Percentiles rank a stretch among this genome's conserved stretches.
These are phyloP conservation scores for Exaiptasia diaphana DNA, from an alignment of 64 coral and sea anemone species.

Conservation along the genomic window DNA sequence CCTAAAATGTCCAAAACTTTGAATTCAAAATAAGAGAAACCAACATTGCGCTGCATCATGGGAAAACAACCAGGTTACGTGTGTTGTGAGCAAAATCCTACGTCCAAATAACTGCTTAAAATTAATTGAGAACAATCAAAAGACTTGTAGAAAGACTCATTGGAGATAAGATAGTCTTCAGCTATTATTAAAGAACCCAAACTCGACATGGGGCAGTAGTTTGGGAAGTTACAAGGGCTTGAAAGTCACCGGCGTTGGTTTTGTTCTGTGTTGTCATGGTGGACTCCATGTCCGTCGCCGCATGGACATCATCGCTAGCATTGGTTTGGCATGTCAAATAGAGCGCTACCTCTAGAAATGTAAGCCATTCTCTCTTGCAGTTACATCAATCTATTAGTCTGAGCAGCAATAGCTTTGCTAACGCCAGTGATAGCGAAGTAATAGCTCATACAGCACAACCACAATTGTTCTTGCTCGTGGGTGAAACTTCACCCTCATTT, in stretches of 20 bases:
- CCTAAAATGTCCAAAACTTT: too few species aligned
- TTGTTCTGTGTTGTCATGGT: slow-evolving; percentile 27
- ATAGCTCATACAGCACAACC: too few species aligned
- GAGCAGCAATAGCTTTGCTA: too few species aligned
- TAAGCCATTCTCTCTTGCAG: neutral
- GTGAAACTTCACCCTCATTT: too few species aligned
- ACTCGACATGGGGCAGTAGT: neutral
- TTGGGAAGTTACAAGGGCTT: neutral
- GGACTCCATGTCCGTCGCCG: neutral
- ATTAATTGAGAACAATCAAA: slow-evolving; percentile 5
- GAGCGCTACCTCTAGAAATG: slow-evolving; percentile 36
- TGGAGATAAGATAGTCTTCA: too few species aligned
- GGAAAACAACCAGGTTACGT: neutral
- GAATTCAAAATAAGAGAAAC: too few species aligned
- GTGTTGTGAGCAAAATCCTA: slow-evolving; percentile 14
- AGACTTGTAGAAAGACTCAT: neutral
- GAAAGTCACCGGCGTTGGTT: slow-evolving; percentile 1
- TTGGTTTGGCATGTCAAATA: slow-evolving; percentile 31
- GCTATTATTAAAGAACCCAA: neutral
- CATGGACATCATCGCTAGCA: slow-evolving; percentile 7
- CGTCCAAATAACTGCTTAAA: slow-evolving; percentile 3
- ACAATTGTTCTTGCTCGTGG: too few species aligned
- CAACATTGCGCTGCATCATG: neutral
- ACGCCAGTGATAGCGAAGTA: too few species aligned
- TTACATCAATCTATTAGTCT: too few species aligned